A percentile compares a stretch with the other conserved stretches of the same genome.
phyloP scores from a whole-genome alignment of 2,113 vertebrate species.

The Erpornis zantholeuca region DNA sequence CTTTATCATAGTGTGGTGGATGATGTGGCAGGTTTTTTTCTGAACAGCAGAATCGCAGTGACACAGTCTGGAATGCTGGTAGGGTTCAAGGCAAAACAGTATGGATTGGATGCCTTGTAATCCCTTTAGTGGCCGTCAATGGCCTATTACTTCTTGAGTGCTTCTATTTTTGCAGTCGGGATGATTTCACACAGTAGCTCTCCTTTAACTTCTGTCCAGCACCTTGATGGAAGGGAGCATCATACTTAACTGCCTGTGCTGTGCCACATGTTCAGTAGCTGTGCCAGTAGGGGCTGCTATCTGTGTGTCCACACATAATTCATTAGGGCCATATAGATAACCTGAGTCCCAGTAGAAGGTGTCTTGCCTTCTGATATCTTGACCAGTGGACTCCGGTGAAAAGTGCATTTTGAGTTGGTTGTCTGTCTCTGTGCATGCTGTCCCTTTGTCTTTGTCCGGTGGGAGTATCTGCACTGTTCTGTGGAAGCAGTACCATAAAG shows the following conservation, averaged over 20 bases:
- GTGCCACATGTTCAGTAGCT: not conserved
- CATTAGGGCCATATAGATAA: not conserved
- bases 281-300: not conserved
- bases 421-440: not conserved
- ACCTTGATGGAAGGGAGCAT: not conserved
- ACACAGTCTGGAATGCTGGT: not conserved
- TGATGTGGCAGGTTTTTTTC: not conserved
- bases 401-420: not conserved
- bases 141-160: not conserved
- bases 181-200: not conserved
- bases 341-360: rapidly evolving
- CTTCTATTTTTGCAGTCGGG: not conserved
- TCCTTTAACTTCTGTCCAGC: not conserved
- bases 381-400: not conserved
- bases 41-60: not conserved
- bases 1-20: not conserved
- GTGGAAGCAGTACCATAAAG: not conserved
- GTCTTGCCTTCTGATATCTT: not conserved
- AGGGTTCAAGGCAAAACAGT: not conserved
- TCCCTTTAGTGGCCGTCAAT: not conserved
- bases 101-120: not conserved
- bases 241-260: not conserved
- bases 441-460: not conserved
- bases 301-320: not conserved
- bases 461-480: not conserved